Percentiles rank a stretch among this genome's conserved stretches.
phyloP scores from a whole-genome alignment of 2,888 invertebrate genomes.

The Protodeltote pygarga region DNA sequence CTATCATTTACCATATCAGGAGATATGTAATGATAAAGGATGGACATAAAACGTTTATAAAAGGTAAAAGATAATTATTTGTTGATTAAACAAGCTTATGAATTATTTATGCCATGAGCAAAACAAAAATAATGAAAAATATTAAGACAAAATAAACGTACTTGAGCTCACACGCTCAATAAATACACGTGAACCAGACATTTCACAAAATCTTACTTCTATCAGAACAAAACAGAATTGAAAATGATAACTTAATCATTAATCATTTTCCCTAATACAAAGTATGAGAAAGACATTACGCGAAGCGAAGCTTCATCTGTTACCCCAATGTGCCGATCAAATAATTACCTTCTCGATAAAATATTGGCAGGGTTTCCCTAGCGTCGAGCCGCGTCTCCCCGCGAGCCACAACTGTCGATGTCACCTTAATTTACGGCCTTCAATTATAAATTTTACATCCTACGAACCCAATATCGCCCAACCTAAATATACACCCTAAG shows the following conservation, averaged over 20 bases:
- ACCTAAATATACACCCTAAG: conserved; percentile 45
- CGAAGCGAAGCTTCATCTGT: conserved; percentile 64
- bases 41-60: no score
- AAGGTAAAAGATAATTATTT: no score
- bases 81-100: no score
- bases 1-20: no score
- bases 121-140: no score
- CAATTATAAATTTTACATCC: conserved; percentile 85
- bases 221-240: conserved; percentile 16
- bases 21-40: no score
- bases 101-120: no score
- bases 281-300: conserved; percentile 65
- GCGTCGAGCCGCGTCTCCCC: conserved; percentile 55
- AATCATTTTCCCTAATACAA: conserved; percentile 66
- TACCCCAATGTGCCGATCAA: conserved; percentile 73
- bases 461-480: conserved; percentile 32
- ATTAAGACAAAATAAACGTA: no score
- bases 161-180: no score
- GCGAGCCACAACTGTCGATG: conserved; percentile 85
- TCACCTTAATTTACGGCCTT: conserved; percentile 87
- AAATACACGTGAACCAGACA: background rate
- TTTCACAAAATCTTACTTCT: conserved; percentile 5
- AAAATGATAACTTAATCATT: conserved; percentile 54
- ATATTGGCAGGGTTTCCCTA: conserved; percentile 77
- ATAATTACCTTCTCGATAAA: conserved; percentile 84